A percentile compares a stretch with the other conserved stretches of the same genome.
Evolutionary conservation across 2,888 invertebrate species (phyloP).

Genomic region (Sarcophaga variegata): DNA sequence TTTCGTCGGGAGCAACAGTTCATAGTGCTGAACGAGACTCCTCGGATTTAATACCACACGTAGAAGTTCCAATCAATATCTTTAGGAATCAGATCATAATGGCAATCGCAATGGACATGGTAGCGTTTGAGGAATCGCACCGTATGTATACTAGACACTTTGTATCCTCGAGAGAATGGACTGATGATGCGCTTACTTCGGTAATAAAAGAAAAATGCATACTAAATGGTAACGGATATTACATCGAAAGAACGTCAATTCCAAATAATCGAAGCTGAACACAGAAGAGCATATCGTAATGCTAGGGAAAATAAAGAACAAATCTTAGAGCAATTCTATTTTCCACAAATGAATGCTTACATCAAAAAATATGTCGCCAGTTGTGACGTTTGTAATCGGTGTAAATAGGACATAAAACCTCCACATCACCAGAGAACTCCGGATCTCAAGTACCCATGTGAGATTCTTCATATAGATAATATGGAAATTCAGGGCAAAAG

Average conservation of each 20-base stretch:
- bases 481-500: slow-evolving; percentile 54
- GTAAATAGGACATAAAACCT: slow-evolving; percentile 16
- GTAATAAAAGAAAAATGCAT: background rate
- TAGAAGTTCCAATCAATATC: too few relatives aligned
- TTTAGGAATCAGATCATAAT: too few relatives aligned
- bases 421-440: slow-evolving; percentile 24
- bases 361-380: too few relatives aligned
- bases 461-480: slow-evolving; percentile 7
- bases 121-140: too few relatives aligned
- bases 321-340: background rate
- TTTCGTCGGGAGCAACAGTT: too few relatives aligned
- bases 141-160: too few relatives aligned
- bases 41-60: too few relatives aligned
- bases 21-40: background rate
- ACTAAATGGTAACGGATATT: background rate
- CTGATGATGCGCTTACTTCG: background rate
- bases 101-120: too few relatives aligned
- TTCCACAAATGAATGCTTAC: too few relatives aligned
- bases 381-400: background rate
- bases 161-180: background rate
- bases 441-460: background rate
- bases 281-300: too few relatives aligned
- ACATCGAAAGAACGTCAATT: background rate
- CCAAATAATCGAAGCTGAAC: background rate
- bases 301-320: too few relatives aligned